phyloP scores from a whole-genome alignment of 2,888 invertebrate species.

The Lochmaea crataegi region DNA sequence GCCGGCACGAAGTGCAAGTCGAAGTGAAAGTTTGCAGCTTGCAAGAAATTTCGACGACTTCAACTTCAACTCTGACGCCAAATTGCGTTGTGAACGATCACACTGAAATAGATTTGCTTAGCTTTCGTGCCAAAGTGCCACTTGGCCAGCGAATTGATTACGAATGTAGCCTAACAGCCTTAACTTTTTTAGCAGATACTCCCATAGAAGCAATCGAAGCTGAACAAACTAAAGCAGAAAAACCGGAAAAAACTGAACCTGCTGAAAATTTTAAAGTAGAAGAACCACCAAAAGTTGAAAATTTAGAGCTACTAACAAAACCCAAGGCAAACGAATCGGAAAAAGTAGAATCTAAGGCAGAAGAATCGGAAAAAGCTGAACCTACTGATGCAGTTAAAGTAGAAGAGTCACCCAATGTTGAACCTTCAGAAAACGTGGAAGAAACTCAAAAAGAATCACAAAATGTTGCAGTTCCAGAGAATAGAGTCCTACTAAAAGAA shows the following conservation, averaged over 20 bases:
- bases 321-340: too few relatives aligned
- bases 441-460: slow-evolving; percentile 27
- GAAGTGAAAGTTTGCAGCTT: too few relatives aligned
- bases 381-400: neutral
- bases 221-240: slow-evolving; percentile 12
- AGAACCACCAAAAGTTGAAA: neutral
- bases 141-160: too few relatives aligned
- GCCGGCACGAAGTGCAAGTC: too few relatives aligned
- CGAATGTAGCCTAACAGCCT: too few relatives aligned
- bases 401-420: slow-evolving; percentile 4
- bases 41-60: too few relatives aligned
- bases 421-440: slow-evolving; percentile 20
- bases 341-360: neutral
- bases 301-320: neutral
- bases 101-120: too few relatives aligned
- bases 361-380: neutral
- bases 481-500: neutral
- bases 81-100: too few relatives aligned
- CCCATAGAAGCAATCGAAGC: neutral
- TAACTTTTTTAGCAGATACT: neutral
- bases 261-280: slow-evolving; percentile 22
- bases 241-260: slow-evolving; percentile 11
- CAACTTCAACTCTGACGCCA: too few relatives aligned
- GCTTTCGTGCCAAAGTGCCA: too few relatives aligned
- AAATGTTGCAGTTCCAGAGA: neutral